Evolutionary conservation across 1,140 invertebrate species (phyloP).

Genomic region (Amyelois transitella): DNA sequence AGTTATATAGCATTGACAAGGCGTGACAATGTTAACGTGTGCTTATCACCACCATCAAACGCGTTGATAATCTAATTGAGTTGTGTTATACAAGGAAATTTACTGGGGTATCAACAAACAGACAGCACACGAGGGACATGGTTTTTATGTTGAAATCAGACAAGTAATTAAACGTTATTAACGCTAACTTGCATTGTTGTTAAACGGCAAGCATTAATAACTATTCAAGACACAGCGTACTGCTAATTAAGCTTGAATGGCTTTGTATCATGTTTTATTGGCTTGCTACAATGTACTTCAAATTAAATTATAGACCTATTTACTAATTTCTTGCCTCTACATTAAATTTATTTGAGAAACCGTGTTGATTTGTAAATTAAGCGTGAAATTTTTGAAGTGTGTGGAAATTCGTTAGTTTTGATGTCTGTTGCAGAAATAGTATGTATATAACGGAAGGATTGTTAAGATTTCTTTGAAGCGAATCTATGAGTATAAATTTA

Average conservation of each 20-base stretch:
- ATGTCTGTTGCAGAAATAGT: neutral
- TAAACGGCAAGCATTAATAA: neutral
- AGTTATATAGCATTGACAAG: conserved; percentile 22
- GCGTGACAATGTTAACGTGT: conserved; percentile 34
- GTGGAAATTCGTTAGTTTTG: neutral
- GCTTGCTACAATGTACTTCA: neutral
- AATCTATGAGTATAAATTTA: too few relatives aligned
- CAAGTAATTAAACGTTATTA: neutral
- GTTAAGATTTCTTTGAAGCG: too few relatives aligned
- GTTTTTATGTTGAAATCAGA: neutral
- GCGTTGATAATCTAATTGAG: conserved; percentile 46
- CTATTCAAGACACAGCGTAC: neutral
- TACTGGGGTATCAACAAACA: conserved; percentile 11
- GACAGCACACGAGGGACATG: neutral
- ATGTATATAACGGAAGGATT: too few relatives aligned
- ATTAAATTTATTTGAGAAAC: too few relatives aligned
- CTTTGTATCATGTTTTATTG: neutral
- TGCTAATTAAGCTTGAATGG: neutral
- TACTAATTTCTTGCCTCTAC: neutral
- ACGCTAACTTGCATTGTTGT: neutral
- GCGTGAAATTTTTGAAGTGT: too few relatives aligned
- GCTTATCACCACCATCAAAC: conserved; percentile 36
- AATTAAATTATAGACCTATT: neutral
- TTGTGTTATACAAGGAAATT: conserved; percentile 33
- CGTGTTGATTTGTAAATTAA: too few relatives aligned